Conservation (phyloP, 2,113 vertebrate genomes). For the Tursiops truncatus region DNA sequence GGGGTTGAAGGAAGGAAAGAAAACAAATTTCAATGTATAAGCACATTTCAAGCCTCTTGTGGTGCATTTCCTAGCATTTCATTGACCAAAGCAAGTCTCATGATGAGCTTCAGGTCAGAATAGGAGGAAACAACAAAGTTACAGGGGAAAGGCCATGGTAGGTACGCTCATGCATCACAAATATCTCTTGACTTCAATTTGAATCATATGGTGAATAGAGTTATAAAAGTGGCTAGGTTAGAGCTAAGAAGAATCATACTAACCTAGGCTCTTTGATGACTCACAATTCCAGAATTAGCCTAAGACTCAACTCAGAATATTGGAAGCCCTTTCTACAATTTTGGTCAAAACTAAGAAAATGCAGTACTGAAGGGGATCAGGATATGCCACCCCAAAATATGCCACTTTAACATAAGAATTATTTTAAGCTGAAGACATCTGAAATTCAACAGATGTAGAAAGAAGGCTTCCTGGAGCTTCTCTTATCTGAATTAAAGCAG, state of each 20-base stretch:
- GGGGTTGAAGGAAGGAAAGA: neutral
- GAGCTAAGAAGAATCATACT: neutral
- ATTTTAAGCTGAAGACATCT: neutral
- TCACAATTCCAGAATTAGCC: neutral
- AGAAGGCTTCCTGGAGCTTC: neutral
- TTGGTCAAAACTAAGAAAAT: neutral
- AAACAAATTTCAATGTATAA: neutral
- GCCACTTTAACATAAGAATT: neutral
- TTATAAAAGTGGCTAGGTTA: neutral
- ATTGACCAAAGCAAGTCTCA: neutral
- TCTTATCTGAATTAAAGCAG: slow-evolving; percentile 10
- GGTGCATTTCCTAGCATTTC: neutral
- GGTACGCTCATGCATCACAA: neutral
- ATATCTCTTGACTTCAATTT: neutral
- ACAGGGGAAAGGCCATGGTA: neutral
- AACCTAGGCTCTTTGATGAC: neutral
- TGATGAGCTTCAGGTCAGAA: neutral
- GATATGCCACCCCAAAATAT: neutral
- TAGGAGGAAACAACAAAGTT: neutral
- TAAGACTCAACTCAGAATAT: neutral
- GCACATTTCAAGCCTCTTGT: neutral
- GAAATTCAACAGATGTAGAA: slow-evolving; percentile 11
- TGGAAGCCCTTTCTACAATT: neutral
- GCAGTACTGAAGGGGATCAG: neutral
- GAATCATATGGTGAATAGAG: neutral